These are phyloP conservation scores for Myiothlypis coronata DNA, from an alignment of 2,797 vertebrate species.

Conservation along the genomic window DNA sequence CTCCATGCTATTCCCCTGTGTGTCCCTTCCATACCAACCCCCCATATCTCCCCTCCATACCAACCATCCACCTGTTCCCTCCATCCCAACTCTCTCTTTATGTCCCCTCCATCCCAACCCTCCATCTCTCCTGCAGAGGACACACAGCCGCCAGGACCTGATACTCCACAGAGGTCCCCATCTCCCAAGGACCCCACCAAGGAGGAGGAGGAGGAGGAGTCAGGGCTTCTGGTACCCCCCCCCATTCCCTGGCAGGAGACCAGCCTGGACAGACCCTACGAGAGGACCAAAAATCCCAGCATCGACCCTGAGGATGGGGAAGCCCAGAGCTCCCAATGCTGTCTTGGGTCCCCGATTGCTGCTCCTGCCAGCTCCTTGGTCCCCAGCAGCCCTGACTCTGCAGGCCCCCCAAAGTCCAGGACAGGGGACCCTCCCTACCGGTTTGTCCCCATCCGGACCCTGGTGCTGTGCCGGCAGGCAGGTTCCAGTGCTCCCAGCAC, in stretches of 20 bases:
- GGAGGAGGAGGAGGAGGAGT: neutral
- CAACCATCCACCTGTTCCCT: neutral
- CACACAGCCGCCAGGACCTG: neutral
- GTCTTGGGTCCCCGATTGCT: neutral
- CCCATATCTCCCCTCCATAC: neutral
- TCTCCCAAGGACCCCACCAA: neutral
- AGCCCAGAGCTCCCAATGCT: neutral
- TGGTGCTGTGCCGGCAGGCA: neutral
- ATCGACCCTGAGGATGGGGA: neutral
- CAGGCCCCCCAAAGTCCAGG: neutral
- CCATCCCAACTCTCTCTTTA: neutral
- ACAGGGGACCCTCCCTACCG: neutral
- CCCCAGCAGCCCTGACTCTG: fast-evolving
- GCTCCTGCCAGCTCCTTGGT: neutral
- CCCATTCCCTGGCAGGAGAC: neutral
- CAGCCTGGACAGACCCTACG: neutral
- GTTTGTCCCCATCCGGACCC: neutral
- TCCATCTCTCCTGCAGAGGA: neutral
- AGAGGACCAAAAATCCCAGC: neutral
- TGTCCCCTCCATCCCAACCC: neutral
- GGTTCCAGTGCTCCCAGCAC: neutral
- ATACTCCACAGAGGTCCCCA: neutral
- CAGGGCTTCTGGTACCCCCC: fast-evolving
- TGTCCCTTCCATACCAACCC: neutral
- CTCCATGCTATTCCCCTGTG: neutral